Evolutionary conservation across 2,888 invertebrate genomes (phyloP).

Genomic region (Minunthozetes semirufus): DNA sequence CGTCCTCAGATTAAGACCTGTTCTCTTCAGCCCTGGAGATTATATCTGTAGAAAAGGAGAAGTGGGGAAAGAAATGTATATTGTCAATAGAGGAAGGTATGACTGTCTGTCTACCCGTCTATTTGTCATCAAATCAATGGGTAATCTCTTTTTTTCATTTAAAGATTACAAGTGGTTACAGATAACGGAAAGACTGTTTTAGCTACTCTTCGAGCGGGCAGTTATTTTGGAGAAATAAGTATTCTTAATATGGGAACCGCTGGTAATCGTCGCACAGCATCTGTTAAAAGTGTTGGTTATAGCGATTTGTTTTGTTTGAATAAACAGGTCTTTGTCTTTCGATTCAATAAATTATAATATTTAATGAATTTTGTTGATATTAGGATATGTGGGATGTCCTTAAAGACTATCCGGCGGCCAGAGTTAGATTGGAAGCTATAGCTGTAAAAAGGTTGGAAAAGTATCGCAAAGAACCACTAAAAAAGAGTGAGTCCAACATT

Average conservation of each 20-base stretch:
- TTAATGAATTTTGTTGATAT: neutral
- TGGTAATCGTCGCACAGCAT: constrained; percentile 96
- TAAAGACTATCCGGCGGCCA: constrained; percentile 64
- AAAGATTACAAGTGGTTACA: constrained; percentile 35
- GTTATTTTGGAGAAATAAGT: constrained; percentile 99
- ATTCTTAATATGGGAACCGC: constrained; percentile 99
- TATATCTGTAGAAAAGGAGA: constrained; percentile 99
- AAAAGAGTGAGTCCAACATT: constrained; percentile 64
- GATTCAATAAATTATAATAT: too few relatives aligned
- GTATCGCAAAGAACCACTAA: constrained; percentile 87
- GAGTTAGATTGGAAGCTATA: constrained; percentile 79
- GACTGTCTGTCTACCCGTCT: constrained; percentile 62
- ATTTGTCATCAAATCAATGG: too few relatives aligned
- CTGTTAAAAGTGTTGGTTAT: constrained; percentile 95
- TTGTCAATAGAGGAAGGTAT: constrained; percentile 90
- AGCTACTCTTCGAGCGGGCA: constrained; percentile 94
- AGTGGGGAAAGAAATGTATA: constrained; percentile 99
- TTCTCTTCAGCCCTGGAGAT: constrained; percentile 95
- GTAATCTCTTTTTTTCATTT: neutral
- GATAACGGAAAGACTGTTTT: constrained; percentile 64
- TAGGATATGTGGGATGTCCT: constrained; percentile 96
- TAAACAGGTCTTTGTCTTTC: constrained; percentile 60
- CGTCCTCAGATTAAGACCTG: constrained; percentile 85
- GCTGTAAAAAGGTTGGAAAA: constrained; percentile 95
- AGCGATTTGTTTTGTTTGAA: constrained; percentile 97